A percentile compares a stretch with the other conserved stretches of the same genome.
Evolutionary conservation across 23 tunicate genomes (phyloP).

Genomic region (Trididemnum nubilum): DNA sequence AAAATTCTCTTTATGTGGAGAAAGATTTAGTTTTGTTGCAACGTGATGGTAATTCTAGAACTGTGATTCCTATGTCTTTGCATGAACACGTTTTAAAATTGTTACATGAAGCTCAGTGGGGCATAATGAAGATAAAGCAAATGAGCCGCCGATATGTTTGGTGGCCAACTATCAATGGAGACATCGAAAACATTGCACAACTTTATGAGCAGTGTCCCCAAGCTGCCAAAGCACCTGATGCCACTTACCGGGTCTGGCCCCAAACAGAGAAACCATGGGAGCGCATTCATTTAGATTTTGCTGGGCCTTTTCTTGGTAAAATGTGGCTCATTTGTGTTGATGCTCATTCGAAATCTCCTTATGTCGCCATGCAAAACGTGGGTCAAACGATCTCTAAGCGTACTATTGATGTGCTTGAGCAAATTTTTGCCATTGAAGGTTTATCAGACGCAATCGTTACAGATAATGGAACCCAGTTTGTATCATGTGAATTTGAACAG

Average conservation of each 20-base stretch:
- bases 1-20: slow-evolving; percentile 1
- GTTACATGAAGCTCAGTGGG: slow-evolving; percentile 36
- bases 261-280: slow-evolving; percentile 20
- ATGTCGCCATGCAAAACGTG: slow-evolving; percentile 24
- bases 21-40: background rate
- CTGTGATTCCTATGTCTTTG: slow-evolving; percentile 11
- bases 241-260: slow-evolving; percentile 29
- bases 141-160: slow-evolving; percentile 18
- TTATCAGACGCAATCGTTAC: slow-evolving; percentile 19
- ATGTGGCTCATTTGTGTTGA: slow-evolving; percentile 42
- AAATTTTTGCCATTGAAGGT: slow-evolving; percentile 5
- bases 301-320: slow-evolving; percentile 28
- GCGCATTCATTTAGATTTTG: slow-evolving; percentile 35
- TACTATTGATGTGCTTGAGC: background rate
- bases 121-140: slow-evolving; percentile 34
- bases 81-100: background rate
- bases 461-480: slow-evolving; percentile 23
- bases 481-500: background rate
- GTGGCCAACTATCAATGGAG: slow-evolving; percentile 11
- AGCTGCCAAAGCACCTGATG: slow-evolving; percentile 16
- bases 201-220: background rate
- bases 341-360: slow-evolving; percentile 36
- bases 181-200: background rate
- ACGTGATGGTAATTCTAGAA: background rate
- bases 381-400: slow-evolving; percentile 3